Base-by-base conservation (phyloP, 2,797 vertebrate genomes). In the Odontamblyopus lacepedii region DNA sequence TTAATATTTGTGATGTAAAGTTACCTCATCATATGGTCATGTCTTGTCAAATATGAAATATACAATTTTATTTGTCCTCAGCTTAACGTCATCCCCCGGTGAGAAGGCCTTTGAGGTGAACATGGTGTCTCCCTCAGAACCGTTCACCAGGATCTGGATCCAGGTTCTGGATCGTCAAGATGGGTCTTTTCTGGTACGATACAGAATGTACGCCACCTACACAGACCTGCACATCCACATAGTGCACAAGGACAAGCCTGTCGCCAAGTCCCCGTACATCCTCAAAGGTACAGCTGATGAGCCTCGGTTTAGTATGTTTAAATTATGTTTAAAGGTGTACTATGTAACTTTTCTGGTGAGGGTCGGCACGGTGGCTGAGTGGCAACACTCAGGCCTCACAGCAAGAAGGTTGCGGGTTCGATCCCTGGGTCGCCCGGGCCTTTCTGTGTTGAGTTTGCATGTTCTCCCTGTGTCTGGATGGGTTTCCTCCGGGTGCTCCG, bases 141-240 rank as follows among this genome's bases (percentile, higher is more conserved):
- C 95, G 8, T 97, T 97, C 88, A 95, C 96, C 77, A 94, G 98
- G 78, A 95, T 98, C 64, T 98, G 98, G 86, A 91, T 97, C 68
- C 98, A 99, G 82, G 92, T 98, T 70, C 93, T 99, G 89, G 98
- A 99, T 83, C 94, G 96, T 63, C 95, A 92, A 60, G 98, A 99
- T 83, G 98, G 98, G 3, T 98, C 98, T 8, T 98, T 98, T 80
- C 91, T 99, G 27, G 96, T 98, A 18, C 95, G 98, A 48, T 99
- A 98, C 83, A 94, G 96, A 89, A 96, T 99, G 97, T 99, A 99
- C 4, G 96, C 96, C 56, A 97, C 95, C 91, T 99, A 99, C 90
- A 88, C 82, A 19, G 95, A 91, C 76, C 88, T 99, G 79, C 95
- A 92, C 78, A 81, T 99, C 80, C 94, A 97, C 72, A 74, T 99